These are phyloP conservation scores for Bactericera cockerelli DNA, from an alignment of 1,140 invertebrate genomes.

Conservation along the genomic window DNA sequence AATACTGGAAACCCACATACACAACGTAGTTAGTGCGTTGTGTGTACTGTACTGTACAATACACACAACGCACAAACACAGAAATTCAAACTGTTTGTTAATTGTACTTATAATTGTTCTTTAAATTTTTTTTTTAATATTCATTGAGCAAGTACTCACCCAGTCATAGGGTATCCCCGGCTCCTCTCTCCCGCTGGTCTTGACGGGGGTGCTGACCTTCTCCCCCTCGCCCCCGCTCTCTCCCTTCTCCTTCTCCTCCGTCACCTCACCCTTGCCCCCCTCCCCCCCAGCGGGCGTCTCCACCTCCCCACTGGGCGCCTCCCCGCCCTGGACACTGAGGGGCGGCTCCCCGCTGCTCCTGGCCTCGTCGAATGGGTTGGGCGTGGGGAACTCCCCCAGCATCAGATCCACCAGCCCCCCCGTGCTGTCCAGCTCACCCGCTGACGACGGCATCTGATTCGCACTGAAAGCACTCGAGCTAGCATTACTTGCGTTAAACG, in stretches of 20 bases:
- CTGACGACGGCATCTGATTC: neutral
- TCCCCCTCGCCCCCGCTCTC: constrained; percentile 22
- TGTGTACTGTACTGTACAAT: too few species aligned
- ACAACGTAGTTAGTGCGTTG: too few species aligned
- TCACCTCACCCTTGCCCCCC: neutral
- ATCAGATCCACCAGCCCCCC: neutral
- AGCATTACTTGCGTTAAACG: too few species aligned
- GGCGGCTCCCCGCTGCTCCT: neutral
- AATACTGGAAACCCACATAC: too few species aligned
- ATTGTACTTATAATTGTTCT: too few species aligned
- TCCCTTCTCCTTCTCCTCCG: constrained; percentile 21
- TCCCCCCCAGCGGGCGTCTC: neutral
- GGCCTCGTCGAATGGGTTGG: neutral
- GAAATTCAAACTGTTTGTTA: too few species aligned
- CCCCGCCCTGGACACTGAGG: neutral
- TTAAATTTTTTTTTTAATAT: too few species aligned
- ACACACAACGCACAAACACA: too few species aligned
- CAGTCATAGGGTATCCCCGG: constrained; percentile 70
- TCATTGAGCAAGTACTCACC: constrained; percentile 36
- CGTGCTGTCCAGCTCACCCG: neutral
- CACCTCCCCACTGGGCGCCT: neutral
- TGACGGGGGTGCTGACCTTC: constrained; percentile 13
- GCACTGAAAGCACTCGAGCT: too few species aligned
- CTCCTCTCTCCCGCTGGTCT: constrained; percentile 38
- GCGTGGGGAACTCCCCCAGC: neutral